phyloP scores from a whole-genome alignment of 2,113 vertebrate genomes.

The Tursiops truncatus region DNA sequence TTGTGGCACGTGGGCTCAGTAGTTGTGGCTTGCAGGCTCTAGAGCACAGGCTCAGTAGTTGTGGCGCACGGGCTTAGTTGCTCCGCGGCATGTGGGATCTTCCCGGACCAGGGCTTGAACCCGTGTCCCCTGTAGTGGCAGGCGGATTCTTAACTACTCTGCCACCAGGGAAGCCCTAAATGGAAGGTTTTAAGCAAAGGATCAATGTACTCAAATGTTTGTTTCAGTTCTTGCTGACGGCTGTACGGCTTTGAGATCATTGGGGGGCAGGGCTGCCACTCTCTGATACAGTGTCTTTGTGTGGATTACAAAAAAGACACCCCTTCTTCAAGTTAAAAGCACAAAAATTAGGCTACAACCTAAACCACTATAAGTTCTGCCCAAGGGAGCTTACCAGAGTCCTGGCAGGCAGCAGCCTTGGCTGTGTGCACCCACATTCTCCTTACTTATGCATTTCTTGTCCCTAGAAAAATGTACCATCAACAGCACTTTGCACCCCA shows the following conservation, averaged over 20 bases:
- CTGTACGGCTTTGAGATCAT: background rate
- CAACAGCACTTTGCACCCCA: background rate
- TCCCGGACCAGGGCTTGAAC: no score
- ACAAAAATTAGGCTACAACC: background rate
- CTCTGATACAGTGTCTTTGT: background rate
- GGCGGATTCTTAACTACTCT: no score
- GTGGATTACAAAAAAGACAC: background rate
- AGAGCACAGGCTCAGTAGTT: no score
- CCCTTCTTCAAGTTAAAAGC: background rate
- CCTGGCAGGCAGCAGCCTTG: background rate
- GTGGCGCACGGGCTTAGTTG: no score
- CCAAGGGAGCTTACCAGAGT: background rate
- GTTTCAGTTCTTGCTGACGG: slow-evolving; percentile 1
- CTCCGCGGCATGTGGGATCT: no score
- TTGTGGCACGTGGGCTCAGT: no score
- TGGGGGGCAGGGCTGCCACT: background rate
- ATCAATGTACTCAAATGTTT: background rate
- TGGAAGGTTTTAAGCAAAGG: background rate
- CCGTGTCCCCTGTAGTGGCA: no score
- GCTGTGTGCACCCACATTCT: background rate
- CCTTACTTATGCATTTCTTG: background rate
- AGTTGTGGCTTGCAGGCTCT: no score
- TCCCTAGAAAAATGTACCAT: background rate
- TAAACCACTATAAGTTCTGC: background rate
- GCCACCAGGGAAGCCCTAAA: background rate